Percentiles rank a stretch among this genome's conserved stretches.
These are phyloP conservation scores for Mastomys natalensis DNA, from an alignment of 2,113 vertebrate species.

Conservation along the genomic window DNA sequence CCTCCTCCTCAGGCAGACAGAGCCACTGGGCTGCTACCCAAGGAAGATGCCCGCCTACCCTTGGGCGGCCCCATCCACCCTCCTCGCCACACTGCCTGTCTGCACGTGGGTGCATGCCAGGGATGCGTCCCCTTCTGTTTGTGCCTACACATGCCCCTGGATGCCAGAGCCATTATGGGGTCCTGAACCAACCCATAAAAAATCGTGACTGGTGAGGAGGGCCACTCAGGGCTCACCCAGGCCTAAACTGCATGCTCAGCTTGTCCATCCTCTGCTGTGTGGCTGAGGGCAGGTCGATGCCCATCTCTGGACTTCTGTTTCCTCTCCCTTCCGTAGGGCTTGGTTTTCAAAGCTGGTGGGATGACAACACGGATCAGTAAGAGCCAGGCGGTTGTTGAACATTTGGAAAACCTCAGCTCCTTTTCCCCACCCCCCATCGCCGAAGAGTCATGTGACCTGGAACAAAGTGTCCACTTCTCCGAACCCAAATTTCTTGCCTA, in stretches of 20 bases:
- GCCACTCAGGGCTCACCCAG: not conserved
- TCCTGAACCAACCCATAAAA: not conserved
- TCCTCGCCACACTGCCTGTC: not conserved
- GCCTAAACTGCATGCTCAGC: not conserved
- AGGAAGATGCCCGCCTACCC: constrained; percentile 14
- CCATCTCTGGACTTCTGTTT: not conserved
- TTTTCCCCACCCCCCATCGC: rapidly evolving
- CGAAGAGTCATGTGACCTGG: not conserved
- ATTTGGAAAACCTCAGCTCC: not conserved
- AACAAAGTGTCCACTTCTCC: not conserved
- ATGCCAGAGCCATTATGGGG: not conserved
- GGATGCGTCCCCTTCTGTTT: rapidly evolving
- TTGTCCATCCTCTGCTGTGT: not conserved
- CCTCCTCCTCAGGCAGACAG: constrained; percentile 79
- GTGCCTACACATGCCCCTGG: not conserved
- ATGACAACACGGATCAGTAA: rapidly evolving
- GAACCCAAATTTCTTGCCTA: not conserved
- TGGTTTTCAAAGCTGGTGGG: not conserved
- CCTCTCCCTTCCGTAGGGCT: not conserved
- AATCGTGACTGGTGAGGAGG: rapidly evolving
- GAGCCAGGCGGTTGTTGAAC: rapidly evolving
- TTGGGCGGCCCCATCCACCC: not conserved
- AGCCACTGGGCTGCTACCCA: constrained; percentile 41
- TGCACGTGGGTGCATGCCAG: not conserved
- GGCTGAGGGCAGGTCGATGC: not conserved